A percentile compares a stretch with the other conserved stretches of the same genome.
These are phyloP conservation scores for Triplophysa bombifrons DNA, from an alignment of 2,797 vertebrate species.

Conservation along the genomic window DNA sequence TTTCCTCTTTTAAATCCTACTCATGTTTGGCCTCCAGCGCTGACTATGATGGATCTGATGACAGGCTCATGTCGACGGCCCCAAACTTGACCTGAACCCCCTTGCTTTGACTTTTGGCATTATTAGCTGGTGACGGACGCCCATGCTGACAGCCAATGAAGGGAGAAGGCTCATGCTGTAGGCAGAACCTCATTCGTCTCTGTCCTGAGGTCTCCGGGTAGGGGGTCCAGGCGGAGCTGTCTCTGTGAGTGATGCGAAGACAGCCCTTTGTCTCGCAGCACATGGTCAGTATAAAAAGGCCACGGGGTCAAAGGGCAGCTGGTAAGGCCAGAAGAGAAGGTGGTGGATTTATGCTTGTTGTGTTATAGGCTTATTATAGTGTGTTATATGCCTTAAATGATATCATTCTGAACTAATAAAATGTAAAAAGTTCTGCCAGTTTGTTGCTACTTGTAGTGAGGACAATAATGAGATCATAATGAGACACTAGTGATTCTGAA, in stretches of 20 bases:
- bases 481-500: no score
- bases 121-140: constrained; percentile 74
- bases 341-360: constrained; percentile 42
- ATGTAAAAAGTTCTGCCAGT: no score
- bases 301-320: constrained; percentile 77
- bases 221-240: constrained; percentile 58
- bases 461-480: no score
- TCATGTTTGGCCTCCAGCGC: constrained; percentile 54
- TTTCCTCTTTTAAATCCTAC: constrained; percentile 52
- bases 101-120: constrained; percentile 64
- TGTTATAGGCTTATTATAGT: constrained; percentile 22
- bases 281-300: constrained; percentile 69
- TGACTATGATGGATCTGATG: constrained; percentile 54
- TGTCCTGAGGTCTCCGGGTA: constrained; percentile 71
- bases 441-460: no score
- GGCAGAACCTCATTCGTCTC: constrained; percentile 77
- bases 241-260: constrained; percentile 74
- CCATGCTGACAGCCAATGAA: constrained; percentile 65
- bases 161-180: constrained; percentile 69
- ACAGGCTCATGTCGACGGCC: constrained; percentile 62
- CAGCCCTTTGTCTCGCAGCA: constrained; percentile 72
- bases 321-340: constrained; percentile 68
- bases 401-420: not conserved
- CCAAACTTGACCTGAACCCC: constrained; percentile 73
- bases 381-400: constrained; percentile 27